Conservation (phyloP, 2,888 invertebrate species). For the Nephrotoma guestfalica region DNA sequence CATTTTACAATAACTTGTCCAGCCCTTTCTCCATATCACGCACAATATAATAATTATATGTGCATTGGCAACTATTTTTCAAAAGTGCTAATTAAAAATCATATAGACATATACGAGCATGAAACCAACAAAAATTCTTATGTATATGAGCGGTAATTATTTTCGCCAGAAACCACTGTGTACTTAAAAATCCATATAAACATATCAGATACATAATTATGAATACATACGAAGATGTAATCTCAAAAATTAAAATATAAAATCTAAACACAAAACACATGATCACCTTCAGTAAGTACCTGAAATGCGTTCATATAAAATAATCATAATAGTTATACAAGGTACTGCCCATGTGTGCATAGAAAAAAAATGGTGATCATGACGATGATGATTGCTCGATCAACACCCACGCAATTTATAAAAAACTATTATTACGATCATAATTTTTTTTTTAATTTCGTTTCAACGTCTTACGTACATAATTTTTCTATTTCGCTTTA, state of each 20-base stretch:
- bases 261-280: background rate
- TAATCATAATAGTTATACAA: background rate
- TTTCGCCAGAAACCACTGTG: background rate
- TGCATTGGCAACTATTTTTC: background rate
- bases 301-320: background rate
- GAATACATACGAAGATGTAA: background rate
- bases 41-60: background rate
- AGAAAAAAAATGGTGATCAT: background rate
- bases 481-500: background rate
- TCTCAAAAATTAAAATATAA: background rate
- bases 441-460: background rate
- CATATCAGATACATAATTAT: background rate
- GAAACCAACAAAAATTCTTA: background rate
- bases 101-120: background rate
- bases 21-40: background rate
- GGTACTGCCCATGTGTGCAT: background rate
- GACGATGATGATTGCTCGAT: background rate
- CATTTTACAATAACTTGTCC: background rate
- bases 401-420: background rate
- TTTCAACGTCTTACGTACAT: background rate
- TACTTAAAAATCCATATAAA: background rate
- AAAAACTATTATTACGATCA: background rate
- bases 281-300: slow-evolving; percentile 1
- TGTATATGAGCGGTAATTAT: background rate
- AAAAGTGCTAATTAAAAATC: background rate